A percentile compares a stretch with the other conserved stretches of the same genome.
Evolutionary conservation across 35 echinoderm and acorn worm genomes (phyloP).

Genomic region (Patiria miniata): DNA sequence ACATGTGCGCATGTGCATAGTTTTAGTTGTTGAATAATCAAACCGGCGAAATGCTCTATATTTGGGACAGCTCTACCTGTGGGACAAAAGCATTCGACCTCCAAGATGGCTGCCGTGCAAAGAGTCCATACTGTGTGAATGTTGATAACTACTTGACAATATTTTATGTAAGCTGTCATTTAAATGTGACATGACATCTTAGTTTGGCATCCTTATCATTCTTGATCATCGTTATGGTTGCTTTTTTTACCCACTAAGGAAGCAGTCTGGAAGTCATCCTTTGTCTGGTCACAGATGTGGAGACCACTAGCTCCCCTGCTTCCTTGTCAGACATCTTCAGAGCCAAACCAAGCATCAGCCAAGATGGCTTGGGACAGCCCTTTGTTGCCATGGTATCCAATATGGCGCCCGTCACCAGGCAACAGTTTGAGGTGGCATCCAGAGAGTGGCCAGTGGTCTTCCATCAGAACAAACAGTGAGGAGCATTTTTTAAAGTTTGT

Average conservation of each 20-base stretch:
- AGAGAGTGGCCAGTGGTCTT: constrained; percentile 80
- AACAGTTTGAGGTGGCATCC: constrained; percentile 80
- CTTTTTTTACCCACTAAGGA: not conserved
- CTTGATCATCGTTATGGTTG: too few relatives aligned
- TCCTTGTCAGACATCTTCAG: constrained; percentile 41
- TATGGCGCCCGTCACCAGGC: constrained; percentile 65
- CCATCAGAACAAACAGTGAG: constrained; percentile 96
- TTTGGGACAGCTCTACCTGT: too few relatives aligned
- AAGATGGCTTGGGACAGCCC: constrained; percentile 42
- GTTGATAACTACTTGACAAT: too few relatives aligned
- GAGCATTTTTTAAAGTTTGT: not conserved
- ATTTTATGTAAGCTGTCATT: too few relatives aligned
- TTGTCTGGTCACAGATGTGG: not conserved
- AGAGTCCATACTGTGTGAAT: too few relatives aligned
- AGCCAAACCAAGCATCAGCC: not conserved
- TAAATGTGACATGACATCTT: too few relatives aligned
- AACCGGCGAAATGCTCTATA: too few relatives aligned
- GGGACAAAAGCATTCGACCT: too few relatives aligned
- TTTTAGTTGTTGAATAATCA: too few relatives aligned
- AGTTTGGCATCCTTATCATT: too few relatives aligned
- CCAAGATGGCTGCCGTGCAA: too few relatives aligned
- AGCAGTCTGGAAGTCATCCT: constrained; percentile 31
- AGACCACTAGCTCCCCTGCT: not conserved
- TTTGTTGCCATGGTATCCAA: constrained; percentile 52
- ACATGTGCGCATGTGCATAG: too few relatives aligned